phyloP scores from a whole-genome alignment of 2,113 vertebrate species.

The Nicator chloris region DNA sequence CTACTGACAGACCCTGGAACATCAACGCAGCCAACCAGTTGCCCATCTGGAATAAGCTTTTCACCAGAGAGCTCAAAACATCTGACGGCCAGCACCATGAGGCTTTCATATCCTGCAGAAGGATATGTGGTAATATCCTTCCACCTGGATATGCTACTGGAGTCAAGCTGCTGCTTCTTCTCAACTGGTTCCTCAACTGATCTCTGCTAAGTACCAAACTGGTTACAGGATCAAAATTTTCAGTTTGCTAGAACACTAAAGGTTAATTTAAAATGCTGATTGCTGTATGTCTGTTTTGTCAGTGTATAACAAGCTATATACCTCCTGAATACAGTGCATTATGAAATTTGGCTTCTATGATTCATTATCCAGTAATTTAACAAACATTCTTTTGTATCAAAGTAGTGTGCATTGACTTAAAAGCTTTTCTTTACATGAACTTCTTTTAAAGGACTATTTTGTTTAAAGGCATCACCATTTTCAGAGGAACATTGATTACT shows the following conservation, averaged over 20 bases:
- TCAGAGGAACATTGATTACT: neutral
- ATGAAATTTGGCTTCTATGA: neutral
- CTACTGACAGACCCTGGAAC: neutral
- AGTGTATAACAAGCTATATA: neutral
- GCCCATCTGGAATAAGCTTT: fast-evolving
- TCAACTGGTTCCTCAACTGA: neutral
- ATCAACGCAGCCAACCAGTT: fast-evolving
- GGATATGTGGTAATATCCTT: neutral
- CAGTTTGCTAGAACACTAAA: neutral
- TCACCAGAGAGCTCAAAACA: fast-evolving
- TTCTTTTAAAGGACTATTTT: neutral
- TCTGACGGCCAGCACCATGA: fast-evolving
- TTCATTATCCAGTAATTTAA: neutral
- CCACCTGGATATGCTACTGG: fast-evolving
- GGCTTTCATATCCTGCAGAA: no score
- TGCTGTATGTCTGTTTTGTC: neutral
- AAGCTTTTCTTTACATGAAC: neutral
- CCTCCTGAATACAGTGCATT: neutral
- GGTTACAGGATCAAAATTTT: neutral
- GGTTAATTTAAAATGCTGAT: neutral
- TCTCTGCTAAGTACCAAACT: neutral
- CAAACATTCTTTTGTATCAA: neutral
- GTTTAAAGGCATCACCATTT: neutral
- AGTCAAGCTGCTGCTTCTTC: neutral
- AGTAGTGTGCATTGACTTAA: neutral